Evolutionary conservation across 2,797 vertebrate genomes (phyloP).

Genomic region (Karalla daura): DNA sequence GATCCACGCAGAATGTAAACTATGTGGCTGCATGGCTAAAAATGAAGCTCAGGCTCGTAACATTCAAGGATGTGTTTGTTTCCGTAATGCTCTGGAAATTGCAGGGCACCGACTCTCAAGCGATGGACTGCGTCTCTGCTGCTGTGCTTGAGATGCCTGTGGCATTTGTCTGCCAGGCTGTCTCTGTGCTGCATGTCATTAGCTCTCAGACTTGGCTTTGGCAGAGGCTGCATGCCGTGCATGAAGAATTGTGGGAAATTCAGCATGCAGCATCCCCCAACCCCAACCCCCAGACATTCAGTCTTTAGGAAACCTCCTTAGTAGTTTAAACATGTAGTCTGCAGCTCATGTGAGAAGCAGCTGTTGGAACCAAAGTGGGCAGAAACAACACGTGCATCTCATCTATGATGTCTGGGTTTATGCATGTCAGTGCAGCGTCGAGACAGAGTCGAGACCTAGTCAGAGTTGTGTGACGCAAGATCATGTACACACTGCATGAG

Average conservation of each 20-base stretch:
- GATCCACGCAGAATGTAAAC: slow-evolving; percentile 40
- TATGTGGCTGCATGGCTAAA: slow-evolving; percentile 31
- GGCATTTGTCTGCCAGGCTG: slow-evolving; percentile 47
- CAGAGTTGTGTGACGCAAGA: too few relatives aligned
- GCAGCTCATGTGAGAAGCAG: slow-evolving; percentile 53
- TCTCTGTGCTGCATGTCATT: slow-evolving; percentile 49
- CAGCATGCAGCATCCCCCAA: not conserved
- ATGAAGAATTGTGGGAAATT: slow-evolving; percentile 68
- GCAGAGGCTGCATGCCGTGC: slow-evolving; percentile 27
- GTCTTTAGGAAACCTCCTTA: slow-evolving; percentile 51
- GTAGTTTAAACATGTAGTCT: slow-evolving; percentile 56
- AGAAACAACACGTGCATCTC: slow-evolving; percentile 38
- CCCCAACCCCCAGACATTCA: not conserved
- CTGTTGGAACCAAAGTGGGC: slow-evolving; percentile 46
- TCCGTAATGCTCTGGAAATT: slow-evolving; percentile 39
- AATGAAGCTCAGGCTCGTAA: slow-evolving; percentile 31
- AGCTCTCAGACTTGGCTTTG: slow-evolving; percentile 31
- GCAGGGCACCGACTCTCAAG: slow-evolving; percentile 32
- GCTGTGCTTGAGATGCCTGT: slow-evolving; percentile 21
- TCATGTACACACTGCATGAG: too few relatives aligned
- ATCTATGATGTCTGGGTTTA: slow-evolving; percentile 41
- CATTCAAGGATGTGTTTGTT: slow-evolving; percentile 53
- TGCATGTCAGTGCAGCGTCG: not conserved
- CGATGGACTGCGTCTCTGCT: slow-evolving; percentile 29
- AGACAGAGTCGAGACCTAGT: too few relatives aligned